Evolutionary conservation across 2,113 vertebrate genomes (phyloP).

Genomic region (Jaculus jaculus): DNA sequence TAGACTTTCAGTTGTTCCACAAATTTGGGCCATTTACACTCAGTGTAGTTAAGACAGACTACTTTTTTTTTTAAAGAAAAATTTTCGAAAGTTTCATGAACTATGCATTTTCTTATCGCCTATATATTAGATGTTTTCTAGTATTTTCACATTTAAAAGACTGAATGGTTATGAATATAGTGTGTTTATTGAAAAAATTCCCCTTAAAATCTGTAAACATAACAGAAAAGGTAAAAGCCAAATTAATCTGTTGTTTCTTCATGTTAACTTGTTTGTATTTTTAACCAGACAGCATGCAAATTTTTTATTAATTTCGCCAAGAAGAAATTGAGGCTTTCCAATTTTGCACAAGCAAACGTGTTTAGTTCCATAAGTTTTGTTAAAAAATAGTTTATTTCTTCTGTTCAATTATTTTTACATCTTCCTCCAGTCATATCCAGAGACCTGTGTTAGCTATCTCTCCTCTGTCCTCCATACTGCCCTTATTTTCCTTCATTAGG

Average conservation of each 20-base stretch:
- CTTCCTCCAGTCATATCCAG: not conserved
- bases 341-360: conserved; percentile 46
- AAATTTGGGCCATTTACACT: not conserved
- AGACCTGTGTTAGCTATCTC: not conserved
- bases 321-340: conserved; percentile 39
- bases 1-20: not conserved
- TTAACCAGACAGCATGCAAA: conserved; percentile 37
- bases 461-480: not conserved
- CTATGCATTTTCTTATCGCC: not conserved
- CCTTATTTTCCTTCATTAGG: not conserved
- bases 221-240: conserved; percentile 30
- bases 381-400: conserved; percentile 30
- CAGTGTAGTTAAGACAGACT: not conserved
- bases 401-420: conserved; percentile 42
- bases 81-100: not conserved
- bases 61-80: not conserved
- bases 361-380: conserved; percentile 29
- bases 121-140: not conserved
- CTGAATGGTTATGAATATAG: not conserved
- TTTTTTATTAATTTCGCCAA: conserved; percentile 57
- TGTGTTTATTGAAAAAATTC: not conserved
- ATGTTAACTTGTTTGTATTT: conserved; percentile 6
- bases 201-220: not conserved
- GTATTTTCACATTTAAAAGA: conserved; percentile 18
- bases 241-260: conserved; percentile 26